Base-by-base conservation (phyloP, 92 coral and sea anemone genomes). In the Phenganax stokvisi region DNA sequence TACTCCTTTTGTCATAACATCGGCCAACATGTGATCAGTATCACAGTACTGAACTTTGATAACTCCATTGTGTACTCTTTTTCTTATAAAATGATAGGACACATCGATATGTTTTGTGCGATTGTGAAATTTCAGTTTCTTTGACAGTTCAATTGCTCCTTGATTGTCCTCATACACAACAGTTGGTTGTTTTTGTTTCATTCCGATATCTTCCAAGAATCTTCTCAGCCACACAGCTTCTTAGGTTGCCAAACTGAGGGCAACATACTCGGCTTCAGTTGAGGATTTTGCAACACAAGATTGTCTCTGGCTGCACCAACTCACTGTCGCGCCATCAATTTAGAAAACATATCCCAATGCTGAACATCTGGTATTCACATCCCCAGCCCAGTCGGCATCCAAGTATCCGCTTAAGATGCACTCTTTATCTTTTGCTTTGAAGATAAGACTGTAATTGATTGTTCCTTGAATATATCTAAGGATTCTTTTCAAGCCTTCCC, bases 61-160 rank as follows among this genome's bases (percentile, higher is more conserved):
- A 9, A 12, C 16, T 52, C 66, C 66, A 16, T 10, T 28, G 75
- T 2, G 51, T 8, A 80, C 84, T 63, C 66, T 17, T 57, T 80
- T 75, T 57, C 84, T 80, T 10, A 80, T 12, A 68, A 37, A 80
- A 28, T 80, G 84, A 67, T 66, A 80, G 16, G 63, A 80, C 16
- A 81, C 72, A 70, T 81, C 84, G 29, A 78, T 81, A 51, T 81
- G 84, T 81, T 81, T 81, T 20, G 84, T 81, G 51, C 84, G 84
- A 52, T 81, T 81, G 64, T 81, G 84, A 54, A 81, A 81, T 52
- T 54, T 81, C 10, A 77, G 84, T 16, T 81, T 81, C 52, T 37
- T 81, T 16, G 77, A 81, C 77, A 81, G 61, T 56, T 81, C 64
- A 51, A 81, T 81, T 68, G 84, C 84, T n/a, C 84, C 84, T 56